phyloP scores from a whole-genome alignment of 2,797 vertebrate species.

The Parauchenoglanis punctatus region DNA sequence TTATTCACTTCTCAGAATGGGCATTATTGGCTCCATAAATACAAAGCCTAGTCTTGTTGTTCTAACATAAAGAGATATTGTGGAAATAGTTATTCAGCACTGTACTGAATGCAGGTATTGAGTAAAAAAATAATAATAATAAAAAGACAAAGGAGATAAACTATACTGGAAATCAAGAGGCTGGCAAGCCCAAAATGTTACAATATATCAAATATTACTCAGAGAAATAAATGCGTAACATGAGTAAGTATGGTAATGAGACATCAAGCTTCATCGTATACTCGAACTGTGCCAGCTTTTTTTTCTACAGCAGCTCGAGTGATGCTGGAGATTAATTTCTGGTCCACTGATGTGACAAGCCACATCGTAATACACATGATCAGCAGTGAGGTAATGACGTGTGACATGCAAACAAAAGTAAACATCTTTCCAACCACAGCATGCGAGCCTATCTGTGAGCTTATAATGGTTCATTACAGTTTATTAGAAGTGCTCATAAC shows the following conservation, averaged over 20 bases:
- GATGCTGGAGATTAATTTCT: constrained; percentile 10
- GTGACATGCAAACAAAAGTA: constrained; percentile 16
- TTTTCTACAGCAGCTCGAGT: not conserved
- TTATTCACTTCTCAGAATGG: constrained; percentile 43
- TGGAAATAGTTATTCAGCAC: not conserved
- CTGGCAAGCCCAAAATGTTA: not conserved
- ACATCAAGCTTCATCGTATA: not conserved
- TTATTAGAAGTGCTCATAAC: constrained; percentile 8
- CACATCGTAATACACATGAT: not conserved
- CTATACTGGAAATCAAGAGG: not conserved
- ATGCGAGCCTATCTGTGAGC: not conserved
- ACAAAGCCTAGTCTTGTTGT: constrained; percentile 18
- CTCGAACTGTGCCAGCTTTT: constrained; percentile 1
- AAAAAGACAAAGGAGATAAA: not conserved
- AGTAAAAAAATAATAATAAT: not conserved
- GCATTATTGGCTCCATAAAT: constrained; percentile 53
- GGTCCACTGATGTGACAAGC: constrained; percentile 16
- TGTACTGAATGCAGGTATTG: not conserved
- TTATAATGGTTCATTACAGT: not conserved
- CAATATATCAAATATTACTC: not conserved
- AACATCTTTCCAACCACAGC: not conserved
- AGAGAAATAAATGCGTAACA: not conserved
- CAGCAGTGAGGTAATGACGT: not conserved
- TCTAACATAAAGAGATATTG: not conserved
- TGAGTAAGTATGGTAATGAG: not conserved